Base-by-base conservation (phyloP, 1,140 invertebrate species). In the Rhynchophorus ferrugineus region DNA sequence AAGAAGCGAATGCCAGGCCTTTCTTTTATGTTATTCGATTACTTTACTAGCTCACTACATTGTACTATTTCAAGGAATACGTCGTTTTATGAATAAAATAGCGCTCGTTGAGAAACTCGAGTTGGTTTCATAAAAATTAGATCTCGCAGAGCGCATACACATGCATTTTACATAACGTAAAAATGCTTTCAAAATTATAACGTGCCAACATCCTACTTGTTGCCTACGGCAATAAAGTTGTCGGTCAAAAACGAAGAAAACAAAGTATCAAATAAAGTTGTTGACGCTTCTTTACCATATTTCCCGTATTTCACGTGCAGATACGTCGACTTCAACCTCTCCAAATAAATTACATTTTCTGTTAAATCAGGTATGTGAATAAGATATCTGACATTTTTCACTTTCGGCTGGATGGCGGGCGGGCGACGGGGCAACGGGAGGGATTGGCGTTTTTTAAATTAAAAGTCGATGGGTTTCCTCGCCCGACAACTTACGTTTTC, bases 251-350 rank as follows among this genome's bases (percentile, higher is more conserved):
- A 29, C 52, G 43, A 49, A 24, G 50, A 46, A 57, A 57, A 57
- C 56, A 53, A 57, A 57, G 56, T 57, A 44, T 51, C 56, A 57
- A 57, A 57, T 57, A 57, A 46, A 50, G 50, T 49, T 54, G 49
- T 54, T 51, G 56, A 57, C 56, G 56, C 56, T 47, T 57, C 50
- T 46, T 51, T 47, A 47, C 29, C 44, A 57, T 54, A 46, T 53
- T 47, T 44, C 49, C 44, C 49, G 47, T 54, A 57, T 57, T 45
- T 29, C 37, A 45, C 44, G 24, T 46, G 46, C 50, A 49, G 44
- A 57, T 57, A 29, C 49, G 44, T 51, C 34, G 34, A 43, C 18
- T 45, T 33, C 29, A 19, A 47, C 22, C 44, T 16, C 13, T 47
- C 29, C 7, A 20, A 51, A 33, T 43, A 57, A 57, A 57, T 57